Percentiles rank a stretch among this genome's conserved stretches.
phyloP scores from a whole-genome alignment of 2,113 vertebrate genomes.

The Larimichthys crocea region DNA sequence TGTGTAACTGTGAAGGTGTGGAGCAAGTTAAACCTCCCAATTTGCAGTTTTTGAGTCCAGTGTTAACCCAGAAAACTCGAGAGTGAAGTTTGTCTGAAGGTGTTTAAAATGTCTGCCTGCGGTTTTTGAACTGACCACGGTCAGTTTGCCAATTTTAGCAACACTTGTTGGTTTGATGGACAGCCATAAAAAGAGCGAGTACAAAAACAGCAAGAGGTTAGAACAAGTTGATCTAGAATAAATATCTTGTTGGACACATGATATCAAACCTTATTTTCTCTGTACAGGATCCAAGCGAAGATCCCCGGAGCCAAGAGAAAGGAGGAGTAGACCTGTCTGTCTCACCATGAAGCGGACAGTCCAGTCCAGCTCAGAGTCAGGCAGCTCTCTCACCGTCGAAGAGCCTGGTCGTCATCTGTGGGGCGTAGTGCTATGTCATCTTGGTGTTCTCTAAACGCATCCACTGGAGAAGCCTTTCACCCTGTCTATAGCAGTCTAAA shows the following conservation, averaged over 20 bases:
- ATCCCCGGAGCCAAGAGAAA: slow-evolving; percentile 98
- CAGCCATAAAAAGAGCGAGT: slow-evolving; percentile 46
- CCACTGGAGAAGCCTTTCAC: slow-evolving; percentile 79
- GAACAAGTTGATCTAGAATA: neutral
- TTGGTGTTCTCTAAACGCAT: slow-evolving; percentile 87
- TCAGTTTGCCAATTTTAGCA: slow-evolving; percentile 18
- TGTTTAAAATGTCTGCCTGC: neutral
- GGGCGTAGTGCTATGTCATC: slow-evolving; percentile 87
- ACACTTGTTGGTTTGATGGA: neutral
- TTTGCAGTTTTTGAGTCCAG: neutral
- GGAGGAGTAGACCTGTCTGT: slow-evolving; percentile 87
- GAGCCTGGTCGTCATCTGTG: slow-evolving; percentile 81
- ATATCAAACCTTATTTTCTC: slow-evolving; percentile 28
- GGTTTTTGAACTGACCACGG: neutral
- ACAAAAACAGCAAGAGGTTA: slow-evolving; percentile 5
- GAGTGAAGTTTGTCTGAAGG: neutral
- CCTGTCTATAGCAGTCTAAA: slow-evolving; percentile 79
- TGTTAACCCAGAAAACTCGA: neutral
- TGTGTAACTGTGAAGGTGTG: neutral
- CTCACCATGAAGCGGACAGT: slow-evolving; percentile 59
- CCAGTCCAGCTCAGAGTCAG: slow-evolving; percentile 67
- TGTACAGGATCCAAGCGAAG: slow-evolving; percentile 95
- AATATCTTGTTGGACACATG: slow-evolving; percentile 14
- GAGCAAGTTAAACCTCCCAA: neutral
- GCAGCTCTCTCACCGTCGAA: slow-evolving; percentile 77